Percentiles rank a stretch among this genome's conserved stretches.
These are phyloP conservation scores for Gopherus evgoodei DNA, from an alignment of 2,113 vertebrate species.

Conservation along the genomic window DNA sequence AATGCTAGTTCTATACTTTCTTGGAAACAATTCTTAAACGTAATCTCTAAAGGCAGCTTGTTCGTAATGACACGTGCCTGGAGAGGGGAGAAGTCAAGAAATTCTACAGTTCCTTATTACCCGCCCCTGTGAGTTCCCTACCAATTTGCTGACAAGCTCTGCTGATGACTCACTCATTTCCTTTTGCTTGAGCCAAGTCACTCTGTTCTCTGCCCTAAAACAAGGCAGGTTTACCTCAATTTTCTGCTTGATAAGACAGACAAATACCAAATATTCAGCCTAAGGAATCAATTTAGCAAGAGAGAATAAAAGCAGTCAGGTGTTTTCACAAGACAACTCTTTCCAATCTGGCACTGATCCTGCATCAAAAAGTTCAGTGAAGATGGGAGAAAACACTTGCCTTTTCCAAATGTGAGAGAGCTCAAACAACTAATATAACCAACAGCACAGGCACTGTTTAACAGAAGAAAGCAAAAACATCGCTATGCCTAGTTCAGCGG, in stretches of 20 bases:
- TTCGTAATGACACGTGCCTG: constrained; percentile 59
- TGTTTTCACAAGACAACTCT: not conserved
- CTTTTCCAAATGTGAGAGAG: not conserved
- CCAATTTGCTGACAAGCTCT: constrained; percentile 68
- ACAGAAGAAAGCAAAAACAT: not conserved
- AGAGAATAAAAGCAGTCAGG: not conserved
- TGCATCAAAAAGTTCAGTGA: not conserved
- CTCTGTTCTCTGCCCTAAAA: constrained; percentile 18
- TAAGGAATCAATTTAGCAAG: not conserved
- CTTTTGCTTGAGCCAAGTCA: constrained; percentile 54
- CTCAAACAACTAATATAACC: not conserved
- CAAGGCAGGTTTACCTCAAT: constrained; percentile 13
- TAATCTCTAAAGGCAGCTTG: constrained; percentile 38
- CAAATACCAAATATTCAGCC: not conserved
- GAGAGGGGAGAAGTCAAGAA: constrained; percentile 71
- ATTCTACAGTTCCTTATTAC: constrained; percentile 66
- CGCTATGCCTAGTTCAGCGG: not conserved
- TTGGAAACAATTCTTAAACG: constrained; percentile 38
- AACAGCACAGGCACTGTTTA: accelerated
- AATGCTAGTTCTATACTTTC: constrained; percentile 15
- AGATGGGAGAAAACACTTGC: not conserved
- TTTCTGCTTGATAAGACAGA: constrained; percentile 39
- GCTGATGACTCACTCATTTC: constrained; percentile 77
- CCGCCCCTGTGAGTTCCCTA: constrained; percentile 68
- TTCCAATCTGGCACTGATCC: not conserved